A percentile compares a stretch with the other conserved stretches of the same genome.
These are phyloP conservation scores for Lycocerus yunnanus DNA, from an alignment of 2,888 invertebrate species.

Conservation along the genomic window DNA sequence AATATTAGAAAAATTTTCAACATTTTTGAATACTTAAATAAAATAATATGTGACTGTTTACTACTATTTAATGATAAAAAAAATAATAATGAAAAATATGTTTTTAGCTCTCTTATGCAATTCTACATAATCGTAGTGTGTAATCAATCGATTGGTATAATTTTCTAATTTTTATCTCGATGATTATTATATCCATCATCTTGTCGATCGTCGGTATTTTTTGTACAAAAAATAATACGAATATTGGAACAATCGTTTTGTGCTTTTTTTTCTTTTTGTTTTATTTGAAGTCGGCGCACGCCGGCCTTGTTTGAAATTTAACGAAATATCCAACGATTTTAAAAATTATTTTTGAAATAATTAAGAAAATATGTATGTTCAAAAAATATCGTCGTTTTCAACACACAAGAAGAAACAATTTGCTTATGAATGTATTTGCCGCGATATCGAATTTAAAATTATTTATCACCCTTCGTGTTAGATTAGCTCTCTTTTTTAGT, in stretches of 20 bases:
- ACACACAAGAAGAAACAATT: constrained; percentile 13
- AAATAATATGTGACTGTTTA: constrained; percentile 45
- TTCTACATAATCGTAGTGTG: constrained; percentile 39
- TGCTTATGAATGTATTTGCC: constrained; percentile 50
- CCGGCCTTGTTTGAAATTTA: background rate
- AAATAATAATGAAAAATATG: constrained; percentile 40
- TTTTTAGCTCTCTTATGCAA: constrained; percentile 48
- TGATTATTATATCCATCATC: constrained; percentile 21
- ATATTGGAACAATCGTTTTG: constrained; percentile 12
- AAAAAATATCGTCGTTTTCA: constrained; percentile 28
- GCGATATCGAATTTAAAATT: constrained; percentile 52
- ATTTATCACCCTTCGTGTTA: constrained; percentile 53
- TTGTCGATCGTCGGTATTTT: constrained; percentile 37
- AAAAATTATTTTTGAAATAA: constrained; percentile 29
- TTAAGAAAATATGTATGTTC: constrained; percentile 9
- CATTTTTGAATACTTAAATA: constrained; percentile 41
- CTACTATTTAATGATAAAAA: constrained; percentile 40
- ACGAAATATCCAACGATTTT: constrained; percentile 36
- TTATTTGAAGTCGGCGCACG: background rate
- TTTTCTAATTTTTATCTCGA: constrained; percentile 42
- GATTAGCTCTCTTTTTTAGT: constrained; percentile 51
- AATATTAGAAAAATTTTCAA: constrained; percentile 36
- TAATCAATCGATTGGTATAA: constrained; percentile 43
- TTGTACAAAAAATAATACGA: constrained; percentile 34
- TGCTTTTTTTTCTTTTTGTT: background rate